phyloP scores from a whole-genome alignment of 2,113 vertebrate species.

The Lanius ludovicianus region DNA sequence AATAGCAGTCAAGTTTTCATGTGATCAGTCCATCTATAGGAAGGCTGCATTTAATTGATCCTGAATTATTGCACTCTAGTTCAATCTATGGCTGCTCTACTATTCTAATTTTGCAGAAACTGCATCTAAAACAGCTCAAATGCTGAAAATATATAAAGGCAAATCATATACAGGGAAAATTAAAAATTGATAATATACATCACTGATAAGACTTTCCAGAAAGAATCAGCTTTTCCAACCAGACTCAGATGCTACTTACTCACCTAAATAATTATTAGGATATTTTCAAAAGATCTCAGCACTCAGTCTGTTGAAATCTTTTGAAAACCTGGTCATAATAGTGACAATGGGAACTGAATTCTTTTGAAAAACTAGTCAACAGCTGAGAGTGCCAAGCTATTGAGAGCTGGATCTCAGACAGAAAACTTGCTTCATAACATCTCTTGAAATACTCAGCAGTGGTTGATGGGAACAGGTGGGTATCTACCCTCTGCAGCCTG shows the following conservation, averaged over 20 bases:
- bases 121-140: background rate
- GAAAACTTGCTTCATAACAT: constrained; percentile 13
- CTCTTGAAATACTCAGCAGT: background rate
- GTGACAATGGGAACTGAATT: background rate
- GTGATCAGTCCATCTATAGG: background rate
- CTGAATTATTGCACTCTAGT: background rate
- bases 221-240: background rate
- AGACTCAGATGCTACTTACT: background rate
- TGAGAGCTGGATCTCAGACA: background rate
- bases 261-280: constrained; percentile 18
- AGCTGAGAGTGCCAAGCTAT: background rate
- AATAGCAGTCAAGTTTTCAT: background rate
- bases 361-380: constrained; percentile 14
- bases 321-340: constrained; percentile 37
- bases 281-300: background rate
- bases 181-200: background rate
- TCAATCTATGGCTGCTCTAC: background rate
- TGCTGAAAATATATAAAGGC: background rate
- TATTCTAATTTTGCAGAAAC: background rate
- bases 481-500: background rate
- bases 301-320: constrained; percentile 9
- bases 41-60: background rate
- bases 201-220: background rate
- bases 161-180: background rate
- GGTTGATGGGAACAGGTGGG: background rate